A percentile compares a stretch with the other conserved stretches of the same genome.
Conservation (phyloP, 2,113 vertebrate genomes). For the Cyphomyrus discorhynchus region DNA sequence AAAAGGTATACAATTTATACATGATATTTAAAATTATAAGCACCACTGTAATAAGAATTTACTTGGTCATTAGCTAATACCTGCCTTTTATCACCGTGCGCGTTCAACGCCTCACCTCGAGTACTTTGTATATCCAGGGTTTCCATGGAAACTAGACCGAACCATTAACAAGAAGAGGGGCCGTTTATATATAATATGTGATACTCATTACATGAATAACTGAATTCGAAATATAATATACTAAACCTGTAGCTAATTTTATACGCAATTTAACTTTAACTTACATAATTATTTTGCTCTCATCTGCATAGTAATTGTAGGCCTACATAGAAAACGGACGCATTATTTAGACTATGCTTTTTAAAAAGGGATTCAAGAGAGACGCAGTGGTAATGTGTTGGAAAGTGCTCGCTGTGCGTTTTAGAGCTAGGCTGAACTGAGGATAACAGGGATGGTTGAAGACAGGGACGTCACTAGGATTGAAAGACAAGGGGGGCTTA, state of each 20-base stretch:
- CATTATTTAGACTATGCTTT: not conserved
- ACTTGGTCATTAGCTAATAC: not conserved
- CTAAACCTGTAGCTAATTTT: not conserved
- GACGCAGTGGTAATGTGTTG: not conserved
- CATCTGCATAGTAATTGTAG: not conserved
- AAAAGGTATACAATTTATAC: no score
- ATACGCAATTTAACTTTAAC: not conserved
- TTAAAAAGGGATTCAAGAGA: not conserved
- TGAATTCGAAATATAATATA: not conserved
- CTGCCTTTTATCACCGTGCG: not conserved
- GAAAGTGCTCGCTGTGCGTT: not conserved
- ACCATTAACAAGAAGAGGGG: not conserved
- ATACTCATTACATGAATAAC: not conserved
- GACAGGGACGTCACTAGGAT: no score
- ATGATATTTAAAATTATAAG: not conserved
- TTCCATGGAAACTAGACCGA: conserved; percentile 9
- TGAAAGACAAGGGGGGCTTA: no score
- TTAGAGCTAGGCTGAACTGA: not conserved
- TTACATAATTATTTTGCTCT: not conserved
- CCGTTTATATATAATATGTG: not conserved
- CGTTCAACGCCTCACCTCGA: not conserved
- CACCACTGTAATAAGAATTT: not conserved
- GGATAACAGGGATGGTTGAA: not conserved
- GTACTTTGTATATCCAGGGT: not conserved
- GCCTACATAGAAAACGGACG: not conserved